Evolutionary conservation across 2,888 invertebrate species (phyloP).

Genomic region (Philhelius pedissequus): DNA sequence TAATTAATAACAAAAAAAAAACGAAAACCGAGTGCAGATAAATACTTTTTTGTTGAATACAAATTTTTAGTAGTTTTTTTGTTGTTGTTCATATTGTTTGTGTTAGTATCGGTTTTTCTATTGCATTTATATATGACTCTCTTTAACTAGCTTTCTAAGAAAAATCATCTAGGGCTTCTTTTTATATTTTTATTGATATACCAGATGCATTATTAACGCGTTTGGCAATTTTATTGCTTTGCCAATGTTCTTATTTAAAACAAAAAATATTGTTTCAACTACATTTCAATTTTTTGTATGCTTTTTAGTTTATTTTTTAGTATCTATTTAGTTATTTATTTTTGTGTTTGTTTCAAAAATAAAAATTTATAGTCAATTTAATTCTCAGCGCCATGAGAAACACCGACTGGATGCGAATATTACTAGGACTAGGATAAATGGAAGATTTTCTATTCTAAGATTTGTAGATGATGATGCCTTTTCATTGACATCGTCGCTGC

Average conservation of each 20-base stretch:
- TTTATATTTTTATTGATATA: constrained; percentile 48
- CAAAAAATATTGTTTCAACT: neutral
- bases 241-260: constrained; percentile 1
- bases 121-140: constrained; percentile 9
- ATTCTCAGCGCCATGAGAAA: constrained; percentile 63
- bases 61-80: constrained; percentile 24
- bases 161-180: constrained; percentile 32
- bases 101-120: constrained; percentile 26
- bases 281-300: constrained; percentile 28
- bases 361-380: constrained; percentile 1
- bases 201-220: constrained; percentile 43
- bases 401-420: constrained; percentile 43
- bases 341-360: constrained; percentile 36
- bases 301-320: constrained; percentile 28
- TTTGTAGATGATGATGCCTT: constrained; percentile 41
- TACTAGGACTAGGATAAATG: constrained; percentile 61
- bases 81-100: neutral
- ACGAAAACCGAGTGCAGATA: constrained; percentile 49
- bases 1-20: neutral
- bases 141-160: constrained; percentile 44
- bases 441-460: constrained; percentile 64
- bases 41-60: constrained; percentile 57
- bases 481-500: constrained; percentile 45
- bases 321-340: constrained; percentile 27
- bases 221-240: constrained; percentile 22